Base-by-base conservation (phyloP, 1,140 invertebrate genomes). In the Arctopsyche grandis region DNA sequence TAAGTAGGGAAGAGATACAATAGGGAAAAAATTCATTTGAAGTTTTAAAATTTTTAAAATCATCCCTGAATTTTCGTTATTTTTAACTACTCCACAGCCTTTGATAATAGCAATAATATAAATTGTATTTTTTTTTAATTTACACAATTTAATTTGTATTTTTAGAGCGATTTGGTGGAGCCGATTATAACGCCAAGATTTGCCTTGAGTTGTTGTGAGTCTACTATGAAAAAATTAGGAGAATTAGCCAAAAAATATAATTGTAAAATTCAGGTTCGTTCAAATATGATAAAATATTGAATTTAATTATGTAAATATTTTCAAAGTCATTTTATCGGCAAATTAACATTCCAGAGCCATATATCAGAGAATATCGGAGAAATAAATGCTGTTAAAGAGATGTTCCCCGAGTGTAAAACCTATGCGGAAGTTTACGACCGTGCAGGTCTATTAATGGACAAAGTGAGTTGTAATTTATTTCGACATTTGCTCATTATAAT, bases 101-200 rank as follows among this genome's bases (percentile, higher is more conserved):
- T n/a, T n/a, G n/a, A n/a, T n/a, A n/a, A n/a, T n/a, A n/a, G n/a
- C n/a, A n/a, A n/a, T n/a, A n/a, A n/a, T n/a, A n/a, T n/a, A n/a
- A n/a, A n/a, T n/a, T n/a, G n/a, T n/a, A 46, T 46, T 46, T 46
- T 12, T 46, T 46, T 46, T 46, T 7, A 46, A 12, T 46, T 7
- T 46, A 46, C 12, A 46, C 44, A 46, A 12, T 46, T 5, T 66
- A 16, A 66, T 66, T 16, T 22, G 21, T 26, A 66, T 19, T 85
- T 91, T 29, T 85, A 96, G 91, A 92, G 90, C 85, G 87, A 91
- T n/a, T 86, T 96, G 63, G 89, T 98, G 0, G 86, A 91, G 82
- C 95, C 96, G 0, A 89, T 96, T 14, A 92, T 98, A 58, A 97
- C 96, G 1, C 97, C 97, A 60, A 89, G 96, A 83, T 98, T 97